These are phyloP conservation scores for Odocoileus virginianus DNA, from an alignment of 2,113 vertebrate genomes.

Conservation along the genomic window DNA sequence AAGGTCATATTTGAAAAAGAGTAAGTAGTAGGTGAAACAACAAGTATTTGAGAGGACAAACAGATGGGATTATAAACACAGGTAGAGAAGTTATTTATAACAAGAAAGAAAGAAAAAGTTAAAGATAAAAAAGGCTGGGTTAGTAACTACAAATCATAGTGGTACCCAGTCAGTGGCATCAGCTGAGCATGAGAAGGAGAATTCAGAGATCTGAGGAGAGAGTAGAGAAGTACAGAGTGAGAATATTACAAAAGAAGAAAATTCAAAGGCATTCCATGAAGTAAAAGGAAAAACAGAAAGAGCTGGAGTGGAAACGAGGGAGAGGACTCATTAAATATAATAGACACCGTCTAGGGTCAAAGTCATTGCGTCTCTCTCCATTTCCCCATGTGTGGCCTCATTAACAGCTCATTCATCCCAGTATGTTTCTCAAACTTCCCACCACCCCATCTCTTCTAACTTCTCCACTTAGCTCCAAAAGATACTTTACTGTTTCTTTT, in stretches of 20 bases:
- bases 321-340: background rate
- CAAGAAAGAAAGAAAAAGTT: background rate
- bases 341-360: background rate
- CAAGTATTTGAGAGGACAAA: background rate
- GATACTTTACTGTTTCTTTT: background rate
- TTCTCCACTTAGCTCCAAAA: background rate
- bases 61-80: background rate
- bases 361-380: background rate
- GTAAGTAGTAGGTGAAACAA: background rate
- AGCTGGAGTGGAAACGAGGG: background rate
- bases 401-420: background rate
- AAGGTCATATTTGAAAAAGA: background rate
- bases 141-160: background rate
- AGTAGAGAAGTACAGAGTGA: background rate
- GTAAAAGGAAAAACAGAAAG: background rate
- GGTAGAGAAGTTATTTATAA: background rate
- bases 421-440: background rate
- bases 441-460: background rate
- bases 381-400: background rate
- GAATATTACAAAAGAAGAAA: background rate
- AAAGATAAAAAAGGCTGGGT: background rate
- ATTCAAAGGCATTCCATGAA: background rate
- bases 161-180: background rate
- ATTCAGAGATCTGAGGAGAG: background rate
- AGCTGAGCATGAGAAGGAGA: background rate